These are phyloP conservation scores for Sceliomorpha sp. DNA, from an alignment of 2,888 invertebrate species.

Conservation along the genomic window DNA sequence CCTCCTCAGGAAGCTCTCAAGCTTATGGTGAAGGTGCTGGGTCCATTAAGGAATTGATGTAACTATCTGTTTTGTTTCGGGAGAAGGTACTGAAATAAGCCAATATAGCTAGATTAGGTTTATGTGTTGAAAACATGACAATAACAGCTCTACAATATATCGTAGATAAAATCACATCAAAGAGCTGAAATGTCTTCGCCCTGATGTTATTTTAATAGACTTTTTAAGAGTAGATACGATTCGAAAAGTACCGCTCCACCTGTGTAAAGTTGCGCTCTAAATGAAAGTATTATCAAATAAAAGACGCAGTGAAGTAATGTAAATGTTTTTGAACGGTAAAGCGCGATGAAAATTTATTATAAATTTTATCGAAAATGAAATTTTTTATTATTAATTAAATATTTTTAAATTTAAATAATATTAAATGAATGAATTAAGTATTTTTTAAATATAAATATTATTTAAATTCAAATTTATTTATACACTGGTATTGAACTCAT, in stretches of 20 bases:
- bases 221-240: not conserved
- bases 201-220: conserved; percentile 1
- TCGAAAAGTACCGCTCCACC: conserved; percentile 1
- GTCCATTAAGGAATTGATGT: conserved; percentile 55
- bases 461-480: too few species aligned
- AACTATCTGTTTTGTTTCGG: not conserved
- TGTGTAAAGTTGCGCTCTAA: conserved; percentile 11
- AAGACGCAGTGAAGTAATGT: conserved; percentile 6
- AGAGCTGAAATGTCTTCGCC: conserved; percentile 42
- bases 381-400: too few species aligned
- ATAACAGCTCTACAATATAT: conserved; percentile 73
- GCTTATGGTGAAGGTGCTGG: conserved; percentile 83
- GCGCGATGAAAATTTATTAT: too few species aligned
- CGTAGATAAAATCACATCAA: conserved; percentile 36
- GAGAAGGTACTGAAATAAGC: conserved; percentile 20
- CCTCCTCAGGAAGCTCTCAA: conserved; percentile 88
- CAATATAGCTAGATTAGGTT: conserved; percentile 65
- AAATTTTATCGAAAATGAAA: too few species aligned
- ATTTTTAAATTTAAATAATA: too few species aligned
- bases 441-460: too few species aligned
- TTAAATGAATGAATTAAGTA: too few species aligned
- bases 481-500: too few species aligned
- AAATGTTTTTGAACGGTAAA: conserved; percentile 6
- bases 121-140: conserved; percentile 73
- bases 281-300: conserved; percentile 32